A percentile compares a stretch with the other conserved stretches of the same genome.
Conservation (phyloP, 2,888 invertebrate species). For the Pegoplata infirma region DNA sequence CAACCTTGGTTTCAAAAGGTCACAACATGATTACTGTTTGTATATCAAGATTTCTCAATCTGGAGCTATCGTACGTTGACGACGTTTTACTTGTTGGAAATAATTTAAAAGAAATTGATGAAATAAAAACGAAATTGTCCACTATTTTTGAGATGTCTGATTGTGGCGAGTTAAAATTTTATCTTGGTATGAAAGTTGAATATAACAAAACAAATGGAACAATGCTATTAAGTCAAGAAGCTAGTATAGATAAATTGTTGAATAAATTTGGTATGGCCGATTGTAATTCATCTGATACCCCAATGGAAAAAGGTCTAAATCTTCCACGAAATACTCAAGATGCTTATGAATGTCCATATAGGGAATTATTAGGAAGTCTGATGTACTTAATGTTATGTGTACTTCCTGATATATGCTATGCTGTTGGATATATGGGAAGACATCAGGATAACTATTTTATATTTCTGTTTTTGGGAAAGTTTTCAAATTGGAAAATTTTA, state of each 20-base stretch:
- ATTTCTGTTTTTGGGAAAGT: too few species aligned
- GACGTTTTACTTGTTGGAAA: background rate
- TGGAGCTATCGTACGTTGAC: slow-evolving; percentile 39
- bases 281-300: slow-evolving; percentile 29
- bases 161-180: slow-evolving; percentile 31
- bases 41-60: background rate
- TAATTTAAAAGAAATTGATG: background rate
- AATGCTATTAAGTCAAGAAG: slow-evolving; percentile 21
- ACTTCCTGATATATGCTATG: slow-evolving; percentile 40
- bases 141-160: slow-evolving; percentile 34
- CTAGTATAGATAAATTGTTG: too few species aligned
- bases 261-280: slow-evolving; percentile 54
- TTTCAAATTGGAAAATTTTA: too few species aligned
- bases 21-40: slow-evolving; percentile 28
- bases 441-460: slow-evolving; percentile 37
- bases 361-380: slow-evolving; percentile 8
- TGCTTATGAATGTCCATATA: background rate
- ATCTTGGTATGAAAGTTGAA: slow-evolving; percentile 34
- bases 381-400: slow-evolving; percentile 37
- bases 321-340: background rate
- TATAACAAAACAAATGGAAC: slow-evolving; percentile 24
- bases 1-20: slow-evolving; percentile 17
- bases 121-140: background rate
- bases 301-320: slow-evolving; percentile 40
- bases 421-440: slow-evolving; percentile 45